Conservation (phyloP, 2,888 invertebrate species). For the Dichetophora obliterata region DNA sequence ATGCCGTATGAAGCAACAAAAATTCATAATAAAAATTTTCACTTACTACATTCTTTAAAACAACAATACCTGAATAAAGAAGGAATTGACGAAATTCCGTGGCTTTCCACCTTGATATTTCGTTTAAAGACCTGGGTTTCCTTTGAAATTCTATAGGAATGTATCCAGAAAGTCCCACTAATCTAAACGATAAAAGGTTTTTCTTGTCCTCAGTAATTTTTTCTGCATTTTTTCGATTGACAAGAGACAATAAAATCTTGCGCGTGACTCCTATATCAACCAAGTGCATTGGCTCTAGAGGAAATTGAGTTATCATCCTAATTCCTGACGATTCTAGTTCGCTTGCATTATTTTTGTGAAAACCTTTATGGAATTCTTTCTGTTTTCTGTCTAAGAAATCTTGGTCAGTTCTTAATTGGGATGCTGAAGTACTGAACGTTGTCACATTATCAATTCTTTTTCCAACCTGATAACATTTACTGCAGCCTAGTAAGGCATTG, state of each 20-base stretch:
- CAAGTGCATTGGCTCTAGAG: slow-evolving; percentile 5
- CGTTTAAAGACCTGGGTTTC: slow-evolving; percentile 40
- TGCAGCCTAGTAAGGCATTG: slow-evolving; percentile 30
- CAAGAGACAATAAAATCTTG: neutral
- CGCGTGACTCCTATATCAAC: neutral
- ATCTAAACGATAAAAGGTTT: slow-evolving; percentile 3
- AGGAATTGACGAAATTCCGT: slow-evolving; percentile 39
- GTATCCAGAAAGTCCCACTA: slow-evolving; percentile 16
- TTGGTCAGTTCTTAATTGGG: slow-evolving; percentile 20
- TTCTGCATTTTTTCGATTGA: neutral
- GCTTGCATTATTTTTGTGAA: slow-evolving; percentile 5
- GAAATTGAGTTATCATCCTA: slow-evolving; percentile 10
- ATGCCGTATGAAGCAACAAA: no score
- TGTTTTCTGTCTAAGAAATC: slow-evolving; percentile 35
- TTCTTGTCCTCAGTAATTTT: no score
- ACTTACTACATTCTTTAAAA: slow-evolving; percentile 36
- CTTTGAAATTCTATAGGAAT: slow-evolving; percentile 42
- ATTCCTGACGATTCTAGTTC: slow-evolving; percentile 26
- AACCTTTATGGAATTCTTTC: slow-evolving; percentile 19
- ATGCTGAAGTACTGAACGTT: slow-evolving; percentile 9
- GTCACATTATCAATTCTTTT: slow-evolving; percentile 30
- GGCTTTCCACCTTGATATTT: slow-evolving; percentile 31
- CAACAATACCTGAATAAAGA: slow-evolving; percentile 41
- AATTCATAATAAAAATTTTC: no score
- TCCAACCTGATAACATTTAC: slow-evolving; percentile 31